phyloP scores from a whole-genome alignment of 2,113 vertebrate genomes.

The Caretta caretta region DNA sequence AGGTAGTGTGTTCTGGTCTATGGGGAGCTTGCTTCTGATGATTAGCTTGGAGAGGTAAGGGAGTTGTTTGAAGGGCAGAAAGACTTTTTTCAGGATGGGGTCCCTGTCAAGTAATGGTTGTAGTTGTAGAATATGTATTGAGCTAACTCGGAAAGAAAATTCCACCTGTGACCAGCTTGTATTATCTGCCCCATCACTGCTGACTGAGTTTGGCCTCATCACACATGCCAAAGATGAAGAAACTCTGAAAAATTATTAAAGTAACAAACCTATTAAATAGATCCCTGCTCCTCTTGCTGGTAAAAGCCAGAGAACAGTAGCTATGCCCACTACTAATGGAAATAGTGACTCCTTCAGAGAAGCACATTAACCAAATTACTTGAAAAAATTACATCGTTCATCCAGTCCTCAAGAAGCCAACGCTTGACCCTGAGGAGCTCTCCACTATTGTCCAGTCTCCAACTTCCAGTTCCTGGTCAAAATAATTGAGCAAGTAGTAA shows the following conservation, averaged over 20 bases:
- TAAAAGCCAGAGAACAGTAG: neutral
- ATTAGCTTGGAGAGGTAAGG: too few relatives aligned
- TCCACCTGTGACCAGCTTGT: neutral
- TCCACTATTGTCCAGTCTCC: neutral
- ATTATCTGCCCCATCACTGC: neutral
- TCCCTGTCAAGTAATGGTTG: too few relatives aligned
- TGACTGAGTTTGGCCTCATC: neutral
- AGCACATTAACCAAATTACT: neutral
- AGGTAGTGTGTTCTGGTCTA: too few relatives aligned
- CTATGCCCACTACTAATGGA: neutral
- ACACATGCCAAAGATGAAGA: neutral
- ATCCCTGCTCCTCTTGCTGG: neutral
- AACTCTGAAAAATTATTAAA: neutral
- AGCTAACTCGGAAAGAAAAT: neutral
- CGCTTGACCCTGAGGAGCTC: neutral
- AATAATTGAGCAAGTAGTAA: neutral
- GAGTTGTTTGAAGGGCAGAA: too few relatives aligned
- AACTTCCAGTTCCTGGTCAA: neutral
- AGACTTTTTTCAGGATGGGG: too few relatives aligned
- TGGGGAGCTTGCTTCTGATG: too few relatives aligned
- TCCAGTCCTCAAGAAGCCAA: neutral
- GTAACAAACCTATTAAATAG: neutral
- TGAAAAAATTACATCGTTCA: neutral
- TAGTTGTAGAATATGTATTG: neutral
- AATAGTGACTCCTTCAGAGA: neutral